These are phyloP conservation scores for Temnothorax ravouxi DNA, from an alignment of 2,888 invertebrate species.

Conservation along the genomic window DNA sequence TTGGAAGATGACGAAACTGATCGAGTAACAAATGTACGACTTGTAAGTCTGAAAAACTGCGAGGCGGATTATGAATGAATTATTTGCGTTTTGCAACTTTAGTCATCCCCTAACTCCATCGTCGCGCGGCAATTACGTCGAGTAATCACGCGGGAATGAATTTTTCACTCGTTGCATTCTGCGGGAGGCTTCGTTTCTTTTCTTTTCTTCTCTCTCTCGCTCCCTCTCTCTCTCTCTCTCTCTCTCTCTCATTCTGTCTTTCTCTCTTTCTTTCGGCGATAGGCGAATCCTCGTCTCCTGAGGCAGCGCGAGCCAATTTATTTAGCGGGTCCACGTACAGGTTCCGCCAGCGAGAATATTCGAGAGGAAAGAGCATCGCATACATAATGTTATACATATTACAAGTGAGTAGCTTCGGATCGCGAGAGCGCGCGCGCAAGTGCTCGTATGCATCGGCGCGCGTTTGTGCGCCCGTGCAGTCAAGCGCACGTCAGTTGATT, in stretches of 20 bases:
- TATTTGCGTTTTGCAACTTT: slow-evolving; percentile 1
- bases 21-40: neutral
- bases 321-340: slow-evolving; percentile 16
- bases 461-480: slow-evolving; percentile 69
- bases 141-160: slow-evolving; percentile 1
- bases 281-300: slow-evolving; percentile 7
- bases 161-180: neutral
- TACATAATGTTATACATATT: slow-evolving; percentile 58
- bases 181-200: neutral
- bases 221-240: neutral
- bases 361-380: slow-evolving; percentile 34
- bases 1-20: neutral
- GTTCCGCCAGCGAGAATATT: slow-evolving; percentile 36
- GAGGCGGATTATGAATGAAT: neutral
- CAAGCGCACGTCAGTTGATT: slow-evolving; percentile 83
- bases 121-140: neutral
- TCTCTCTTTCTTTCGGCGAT: neutral
- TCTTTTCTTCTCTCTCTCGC: neutral
- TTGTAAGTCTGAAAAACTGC: neutral
- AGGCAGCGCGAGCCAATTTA: slow-evolving; percentile 36
- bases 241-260: neutral
- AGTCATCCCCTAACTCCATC: neutral
- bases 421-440: slow-evolving; percentile 27
- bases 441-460: slow-evolving; percentile 42
- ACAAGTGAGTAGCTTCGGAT: slow-evolving; percentile 45